Conservation (phyloP, 1,140 invertebrate genomes). For the Ganaspis sp. region DNA sequence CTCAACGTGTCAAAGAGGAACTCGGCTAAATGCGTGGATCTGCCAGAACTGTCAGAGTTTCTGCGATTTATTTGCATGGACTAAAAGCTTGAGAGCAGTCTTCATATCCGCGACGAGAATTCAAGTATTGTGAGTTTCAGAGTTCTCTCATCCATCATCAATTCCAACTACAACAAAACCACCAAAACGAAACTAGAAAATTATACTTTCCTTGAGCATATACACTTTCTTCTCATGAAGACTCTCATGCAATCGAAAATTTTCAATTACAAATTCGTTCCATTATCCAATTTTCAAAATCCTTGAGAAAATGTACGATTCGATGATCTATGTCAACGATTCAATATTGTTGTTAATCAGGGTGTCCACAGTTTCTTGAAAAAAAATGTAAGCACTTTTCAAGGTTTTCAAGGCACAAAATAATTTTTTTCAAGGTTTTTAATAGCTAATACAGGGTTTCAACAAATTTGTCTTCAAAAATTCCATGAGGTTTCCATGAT, state of each 20-base stretch:
- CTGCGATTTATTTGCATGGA: slow-evolving; percentile 50
- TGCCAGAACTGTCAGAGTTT: slow-evolving; percentile 33
- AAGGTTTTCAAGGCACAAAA: too few species aligned
- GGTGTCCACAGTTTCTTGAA: too few species aligned
- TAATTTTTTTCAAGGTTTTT: too few species aligned
- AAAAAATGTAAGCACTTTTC: too few species aligned
- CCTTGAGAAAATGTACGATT: too few species aligned
- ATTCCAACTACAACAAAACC: slow-evolving; percentile 31
- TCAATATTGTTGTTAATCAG: too few species aligned
- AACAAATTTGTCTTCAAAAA: too few species aligned
- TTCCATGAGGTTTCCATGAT: too few species aligned
- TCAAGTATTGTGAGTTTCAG: slow-evolving; percentile 12
- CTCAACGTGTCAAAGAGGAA: not conserved
- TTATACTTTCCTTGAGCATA: not conserved
- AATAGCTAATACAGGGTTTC: too few species aligned
- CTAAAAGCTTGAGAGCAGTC: slow-evolving; percentile 47
- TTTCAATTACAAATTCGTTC: too few species aligned
- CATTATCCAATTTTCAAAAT: not conserved
- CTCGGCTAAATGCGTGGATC: not conserved
- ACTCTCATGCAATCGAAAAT: not conserved
- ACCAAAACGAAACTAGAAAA: not conserved
- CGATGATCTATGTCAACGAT: too few species aligned
- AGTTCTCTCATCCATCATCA: slow-evolving; percentile 49
- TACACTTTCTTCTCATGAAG: not conserved
- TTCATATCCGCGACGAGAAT: slow-evolving; percentile 32